Evolutionary conservation across 2,797 vertebrate species (phyloP).

Genomic region (Orientallactaga sibirica): DNA sequence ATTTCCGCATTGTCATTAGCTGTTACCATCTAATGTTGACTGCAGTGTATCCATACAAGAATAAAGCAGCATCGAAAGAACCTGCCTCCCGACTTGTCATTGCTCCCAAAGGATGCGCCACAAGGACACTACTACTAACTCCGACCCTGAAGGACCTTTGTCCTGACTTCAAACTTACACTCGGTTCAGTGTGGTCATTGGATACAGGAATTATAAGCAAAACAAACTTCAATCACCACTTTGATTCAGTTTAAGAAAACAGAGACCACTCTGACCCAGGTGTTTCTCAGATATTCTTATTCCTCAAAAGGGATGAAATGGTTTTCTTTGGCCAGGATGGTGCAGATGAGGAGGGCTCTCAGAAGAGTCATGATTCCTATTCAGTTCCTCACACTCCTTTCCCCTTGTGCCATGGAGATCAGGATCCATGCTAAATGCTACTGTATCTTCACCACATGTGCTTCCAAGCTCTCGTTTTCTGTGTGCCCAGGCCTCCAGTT

Average conservation of each 20-base stretch:
- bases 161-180: neutral
- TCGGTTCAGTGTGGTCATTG: neutral
- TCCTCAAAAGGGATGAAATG: neutral
- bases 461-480: neutral
- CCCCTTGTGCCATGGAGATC: neutral
- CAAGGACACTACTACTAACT: neutral
- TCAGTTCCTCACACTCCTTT: neutral
- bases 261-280: neutral
- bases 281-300: neutral
- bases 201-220: neutral
- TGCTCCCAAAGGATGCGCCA: neutral
- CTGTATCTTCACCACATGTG: neutral
- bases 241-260: neutral
- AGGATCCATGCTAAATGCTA: accelerated
- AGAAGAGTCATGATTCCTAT: neutral
- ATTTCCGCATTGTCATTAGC: conserved; percentile 78
- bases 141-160: neutral
- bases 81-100: conserved; percentile 59
- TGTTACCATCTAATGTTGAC: conserved; percentile 67
- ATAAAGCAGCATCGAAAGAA: conserved; percentile 81
- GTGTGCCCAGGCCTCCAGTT: neutral
- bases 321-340: neutral
- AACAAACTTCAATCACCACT: neutral
- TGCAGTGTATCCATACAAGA: conserved; percentile 80
- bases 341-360: neutral